These are phyloP conservation scores for Gonatopus flavifemur DNA, from an alignment of 1,140 invertebrate species.

Conservation along the genomic window DNA sequence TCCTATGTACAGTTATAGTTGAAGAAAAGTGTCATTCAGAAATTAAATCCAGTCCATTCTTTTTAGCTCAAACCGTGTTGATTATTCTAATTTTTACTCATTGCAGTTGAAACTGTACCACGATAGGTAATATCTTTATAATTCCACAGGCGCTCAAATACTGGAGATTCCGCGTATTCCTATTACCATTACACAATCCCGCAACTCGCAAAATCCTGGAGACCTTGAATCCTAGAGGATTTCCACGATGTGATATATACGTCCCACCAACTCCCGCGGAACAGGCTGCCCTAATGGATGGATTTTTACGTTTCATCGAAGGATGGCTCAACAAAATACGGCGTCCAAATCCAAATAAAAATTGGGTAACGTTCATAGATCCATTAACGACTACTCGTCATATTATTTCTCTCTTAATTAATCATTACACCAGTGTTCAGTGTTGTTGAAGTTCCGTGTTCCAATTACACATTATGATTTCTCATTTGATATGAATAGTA, in stretches of 20 bases:
- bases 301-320: constrained; percentile 87
- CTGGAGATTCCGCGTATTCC: constrained; percentile 89
- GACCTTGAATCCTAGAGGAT: too few relatives aligned
- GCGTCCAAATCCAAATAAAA: constrained; percentile 66
- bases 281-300: constrained; percentile 64
- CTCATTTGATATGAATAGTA: neutral
- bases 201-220: constrained; percentile 73
- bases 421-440: too few relatives aligned
- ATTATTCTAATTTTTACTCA: too few relatives aligned
- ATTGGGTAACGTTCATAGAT: constrained; percentile 54
- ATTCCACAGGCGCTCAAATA: constrained; percentile 79
- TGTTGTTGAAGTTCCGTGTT: too few relatives aligned
- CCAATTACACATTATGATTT: too few relatives aligned
- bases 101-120: too few relatives aligned
- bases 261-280: constrained; percentile 64
- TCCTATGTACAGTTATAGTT: too few relatives aligned
- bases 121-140: too few relatives aligned
- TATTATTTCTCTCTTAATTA: too few relatives aligned
- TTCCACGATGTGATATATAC: constrained; percentile 81
- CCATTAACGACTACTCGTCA: constrained; percentile 24
- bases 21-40: too few relatives aligned
- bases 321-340: constrained; percentile 87
- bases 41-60: too few relatives aligned
- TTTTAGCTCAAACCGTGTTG: too few relatives aligned
- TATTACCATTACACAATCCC: constrained; percentile 76